Conservation (phyloP, 2,888 invertebrate genomes). For the Prostheceraeus crozeri region DNA sequence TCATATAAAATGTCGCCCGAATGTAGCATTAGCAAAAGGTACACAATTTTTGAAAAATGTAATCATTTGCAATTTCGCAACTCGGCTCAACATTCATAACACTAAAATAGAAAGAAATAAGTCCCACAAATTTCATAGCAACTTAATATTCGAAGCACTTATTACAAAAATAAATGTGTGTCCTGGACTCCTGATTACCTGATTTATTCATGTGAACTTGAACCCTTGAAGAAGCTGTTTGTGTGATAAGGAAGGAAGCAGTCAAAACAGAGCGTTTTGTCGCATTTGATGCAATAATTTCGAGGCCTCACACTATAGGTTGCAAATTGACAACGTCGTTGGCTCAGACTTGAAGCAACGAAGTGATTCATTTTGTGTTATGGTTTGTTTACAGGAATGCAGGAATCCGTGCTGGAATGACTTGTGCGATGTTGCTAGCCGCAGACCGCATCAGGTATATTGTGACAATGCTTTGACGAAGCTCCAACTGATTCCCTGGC, state of each 20-base stretch:
- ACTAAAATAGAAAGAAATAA: not conserved
- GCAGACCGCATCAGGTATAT: constrained; percentile 1
- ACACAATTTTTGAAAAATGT: not conserved
- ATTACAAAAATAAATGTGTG: not conserved
- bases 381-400: not conserved
- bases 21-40: not conserved
- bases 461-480: constrained; percentile 8
- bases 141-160: not conserved
- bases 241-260: constrained; percentile 4
- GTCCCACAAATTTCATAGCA: too few species aligned
- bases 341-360: constrained; percentile 1
- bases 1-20: constrained; percentile 5
- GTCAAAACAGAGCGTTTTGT: constrained; percentile 21
- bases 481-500: not conserved
- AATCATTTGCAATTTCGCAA: not conserved
- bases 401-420: constrained; percentile 12
- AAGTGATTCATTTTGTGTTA: constrained; percentile 18
- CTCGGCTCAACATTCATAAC: not conserved
- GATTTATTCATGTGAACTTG: not conserved
- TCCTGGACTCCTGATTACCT: not conserved
- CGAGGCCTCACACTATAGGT: not conserved
- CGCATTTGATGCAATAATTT: constrained; percentile 10
- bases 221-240: not conserved
- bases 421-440: constrained; percentile 10
- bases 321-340: constrained; percentile 1